Conservation (phyloP, 2,888 invertebrate species). For the Mactromeris polynyma region DNA sequence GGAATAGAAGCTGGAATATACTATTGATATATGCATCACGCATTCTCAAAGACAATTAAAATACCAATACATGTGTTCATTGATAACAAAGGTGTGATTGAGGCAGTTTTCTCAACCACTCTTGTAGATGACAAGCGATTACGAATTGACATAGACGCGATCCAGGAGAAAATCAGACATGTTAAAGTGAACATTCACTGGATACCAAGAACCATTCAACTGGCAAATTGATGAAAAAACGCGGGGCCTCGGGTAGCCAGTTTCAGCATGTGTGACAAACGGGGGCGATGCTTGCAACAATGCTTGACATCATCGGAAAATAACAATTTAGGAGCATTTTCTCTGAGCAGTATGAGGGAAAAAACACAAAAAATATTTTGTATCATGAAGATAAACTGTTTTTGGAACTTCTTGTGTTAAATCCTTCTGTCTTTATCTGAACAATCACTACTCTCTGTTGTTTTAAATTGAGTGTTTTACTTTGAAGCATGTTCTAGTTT, state of each 20-base stretch:
- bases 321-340: too few species aligned
- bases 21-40: slow-evolving; percentile 28
- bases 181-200: slow-evolving; percentile 32
- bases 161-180: not conserved
- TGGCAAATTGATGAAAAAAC: slow-evolving; percentile 55
- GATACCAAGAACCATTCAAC: slow-evolving; percentile 43
- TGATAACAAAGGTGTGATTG: slow-evolving; percentile 59
- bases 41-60: not conserved
- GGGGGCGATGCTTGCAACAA: slow-evolving; percentile 49
- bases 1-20: slow-evolving; percentile 55
- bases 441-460: too few species aligned
- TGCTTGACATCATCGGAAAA: too few species aligned
- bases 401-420: too few species aligned
- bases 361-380: too few species aligned
- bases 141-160: slow-evolving; percentile 54
- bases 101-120: slow-evolving; percentile 50
- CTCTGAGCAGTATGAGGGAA: too few species aligned
- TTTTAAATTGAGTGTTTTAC: too few species aligned
- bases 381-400: too few species aligned
- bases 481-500: too few species aligned
- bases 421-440: too few species aligned
- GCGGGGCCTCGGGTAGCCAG: slow-evolving; percentile 44
- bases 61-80: slow-evolving; percentile 24
- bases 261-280: slow-evolving; percentile 47
- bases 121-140: slow-evolving; percentile 55